Percentiles rank a stretch among this genome's conserved stretches.
Conservation (phyloP, 2,797 vertebrate species). For the Odontamblyopus lacepedii region DNA sequence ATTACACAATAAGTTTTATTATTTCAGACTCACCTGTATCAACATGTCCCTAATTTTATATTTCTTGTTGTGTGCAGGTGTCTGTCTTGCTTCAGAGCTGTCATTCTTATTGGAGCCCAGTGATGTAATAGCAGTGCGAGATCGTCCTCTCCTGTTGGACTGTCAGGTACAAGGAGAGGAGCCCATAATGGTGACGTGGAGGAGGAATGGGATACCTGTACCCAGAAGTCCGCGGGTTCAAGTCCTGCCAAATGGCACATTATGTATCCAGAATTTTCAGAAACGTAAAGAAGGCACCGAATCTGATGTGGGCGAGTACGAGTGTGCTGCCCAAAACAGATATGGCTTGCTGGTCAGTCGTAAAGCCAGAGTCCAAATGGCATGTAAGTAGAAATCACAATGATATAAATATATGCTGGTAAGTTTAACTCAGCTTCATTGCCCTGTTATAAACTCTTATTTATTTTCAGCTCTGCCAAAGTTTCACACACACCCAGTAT, state of each 20-base stretch:
- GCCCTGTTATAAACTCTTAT: not conserved
- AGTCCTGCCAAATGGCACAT: conserved; percentile 71
- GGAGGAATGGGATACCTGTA: conserved; percentile 63
- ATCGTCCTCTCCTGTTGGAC: conserved; percentile 70
- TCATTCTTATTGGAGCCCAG: conserved; percentile 75
- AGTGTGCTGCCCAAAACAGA: conserved; percentile 74
- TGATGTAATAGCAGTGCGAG: conserved; percentile 74
- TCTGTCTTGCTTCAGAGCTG: conserved; percentile 67
- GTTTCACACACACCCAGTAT: conserved; percentile 78
- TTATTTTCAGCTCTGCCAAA: conserved; percentile 69
- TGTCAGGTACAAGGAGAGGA: conserved; percentile 76
- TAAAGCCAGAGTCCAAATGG: conserved; percentile 72
- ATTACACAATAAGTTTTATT: not conserved
- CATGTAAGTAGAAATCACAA: conserved; percentile 69
- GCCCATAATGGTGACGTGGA: conserved; percentile 73
- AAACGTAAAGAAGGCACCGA: conserved; percentile 61
- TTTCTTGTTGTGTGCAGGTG: conserved; percentile 48
- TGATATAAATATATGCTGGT: not conserved
- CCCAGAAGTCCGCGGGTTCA: conserved; percentile 41
- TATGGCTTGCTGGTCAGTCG: conserved; percentile 78
- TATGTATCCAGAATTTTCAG: conserved; percentile 72
- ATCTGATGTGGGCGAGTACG: conserved; percentile 70
- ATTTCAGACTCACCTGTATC: not conserved
- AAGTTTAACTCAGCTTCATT: not conserved
- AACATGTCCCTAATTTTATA: not conserved